Percentiles rank a stretch among this genome's conserved stretches.
Conservation (phyloP, 2,113 vertebrate species). For the Eulemur rufifrons region DNA sequence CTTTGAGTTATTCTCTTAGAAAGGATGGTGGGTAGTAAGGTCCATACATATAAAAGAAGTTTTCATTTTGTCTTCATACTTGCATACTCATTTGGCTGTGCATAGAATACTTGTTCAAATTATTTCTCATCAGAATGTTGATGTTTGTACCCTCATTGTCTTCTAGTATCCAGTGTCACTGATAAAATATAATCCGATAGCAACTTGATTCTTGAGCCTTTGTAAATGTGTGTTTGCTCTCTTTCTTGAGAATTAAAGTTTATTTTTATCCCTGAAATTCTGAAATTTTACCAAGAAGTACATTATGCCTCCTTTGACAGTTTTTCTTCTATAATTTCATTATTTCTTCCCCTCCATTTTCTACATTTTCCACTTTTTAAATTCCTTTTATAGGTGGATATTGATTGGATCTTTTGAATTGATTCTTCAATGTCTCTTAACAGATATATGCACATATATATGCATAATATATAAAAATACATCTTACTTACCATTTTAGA, state of each 20-base stretch:
- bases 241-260: constrained; percentile 11
- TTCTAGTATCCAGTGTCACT: neutral
- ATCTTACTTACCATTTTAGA: neutral
- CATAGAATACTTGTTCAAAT: neutral
- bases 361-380: neutral
- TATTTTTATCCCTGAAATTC: neutral
- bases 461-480: too few species aligned
- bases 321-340: neutral
- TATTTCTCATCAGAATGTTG: neutral
- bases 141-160: neutral
- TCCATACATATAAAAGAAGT: neutral
- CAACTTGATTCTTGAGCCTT: neutral
- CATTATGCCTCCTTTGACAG: neutral
- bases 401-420: neutral
- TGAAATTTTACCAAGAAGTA: constrained; percentile 7
- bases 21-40: neutral
- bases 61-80: constrained; percentile 3
- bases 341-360: neutral
- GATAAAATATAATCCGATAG: neutral
- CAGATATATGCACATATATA: neutral
- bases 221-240: neutral
- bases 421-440: neutral
- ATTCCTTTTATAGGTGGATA: neutral
- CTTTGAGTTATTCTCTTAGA: neutral
- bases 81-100: neutral